Conservation (phyloP, 2,797 vertebrate species). For the Semaprochilodus insignis region DNA sequence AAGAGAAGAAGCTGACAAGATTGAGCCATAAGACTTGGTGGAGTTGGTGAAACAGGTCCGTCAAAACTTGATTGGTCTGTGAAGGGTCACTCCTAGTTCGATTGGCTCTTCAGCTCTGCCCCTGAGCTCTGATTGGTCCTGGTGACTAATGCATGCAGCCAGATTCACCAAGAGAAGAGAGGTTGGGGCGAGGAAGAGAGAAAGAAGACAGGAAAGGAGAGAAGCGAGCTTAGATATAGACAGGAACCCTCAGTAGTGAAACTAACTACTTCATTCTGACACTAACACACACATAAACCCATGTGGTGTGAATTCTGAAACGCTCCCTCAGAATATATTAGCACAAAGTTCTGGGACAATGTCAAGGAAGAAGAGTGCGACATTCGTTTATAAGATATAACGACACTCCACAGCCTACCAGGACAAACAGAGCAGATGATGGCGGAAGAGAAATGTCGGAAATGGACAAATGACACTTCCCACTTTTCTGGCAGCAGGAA, state of each 20-base stretch:
- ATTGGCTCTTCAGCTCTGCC: neutral
- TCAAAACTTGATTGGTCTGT: neutral
- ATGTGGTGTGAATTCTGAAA: neutral
- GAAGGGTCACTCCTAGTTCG: neutral
- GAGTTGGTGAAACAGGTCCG: neutral
- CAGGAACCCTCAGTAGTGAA: slow-evolving; percentile 12
- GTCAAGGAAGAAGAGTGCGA: slow-evolving; percentile 13
- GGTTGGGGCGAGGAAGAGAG: neutral
- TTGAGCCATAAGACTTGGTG: slow-evolving; percentile 1
- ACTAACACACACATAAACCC: slow-evolving; percentile 41
- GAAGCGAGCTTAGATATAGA: neutral
- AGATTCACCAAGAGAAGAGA: slow-evolving; percentile 24
- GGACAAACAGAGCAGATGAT: slow-evolving; percentile 29
- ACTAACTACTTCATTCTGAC: slow-evolving; percentile 48
- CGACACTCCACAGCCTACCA: neutral
- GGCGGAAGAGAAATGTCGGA: slow-evolving; percentile 17
- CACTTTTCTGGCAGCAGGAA: neutral
- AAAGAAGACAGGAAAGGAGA: neutral
- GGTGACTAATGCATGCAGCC: slow-evolving; percentile 38
- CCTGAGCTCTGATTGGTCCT: slow-evolving; percentile 43
- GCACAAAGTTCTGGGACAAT: slow-evolving; percentile 35
- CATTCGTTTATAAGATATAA: slow-evolving; percentile 47
- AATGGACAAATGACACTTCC: neutral
- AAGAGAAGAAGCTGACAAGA: neutral
- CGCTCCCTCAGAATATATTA: slow-evolving; percentile 28